These are phyloP conservation scores for Trochalopteron elliotii DNA, from an alignment of 2,113 vertebrate genomes.

Conservation along the genomic window DNA sequence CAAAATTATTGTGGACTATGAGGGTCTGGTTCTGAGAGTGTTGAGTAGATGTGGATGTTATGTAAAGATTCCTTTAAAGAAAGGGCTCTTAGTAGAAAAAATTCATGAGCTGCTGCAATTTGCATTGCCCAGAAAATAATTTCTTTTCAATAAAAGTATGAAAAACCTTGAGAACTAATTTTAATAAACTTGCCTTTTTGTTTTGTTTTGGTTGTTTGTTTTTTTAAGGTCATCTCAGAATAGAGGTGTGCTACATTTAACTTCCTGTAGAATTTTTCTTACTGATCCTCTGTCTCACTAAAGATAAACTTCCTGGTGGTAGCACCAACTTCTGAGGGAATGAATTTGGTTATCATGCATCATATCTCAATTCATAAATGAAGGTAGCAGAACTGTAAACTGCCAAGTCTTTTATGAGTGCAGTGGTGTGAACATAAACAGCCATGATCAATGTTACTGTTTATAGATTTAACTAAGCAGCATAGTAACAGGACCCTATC, in stretches of 20 bases:
- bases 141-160: slow-evolving; percentile 12
- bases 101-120: not conserved
- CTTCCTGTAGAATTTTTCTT: not conserved
- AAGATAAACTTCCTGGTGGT: not conserved
- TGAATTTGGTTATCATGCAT: not conserved
- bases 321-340: not conserved
- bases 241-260: not conserved
- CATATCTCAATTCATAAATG: not conserved
- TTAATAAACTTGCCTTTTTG: not conserved
- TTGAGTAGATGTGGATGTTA: not conserved
- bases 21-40: not conserved
- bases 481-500: not conserved
- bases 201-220: no score
- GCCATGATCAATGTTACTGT: not conserved
- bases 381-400: not conserved
- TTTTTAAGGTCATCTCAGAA: not conserved
- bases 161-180: not conserved
- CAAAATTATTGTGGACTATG: not conserved
- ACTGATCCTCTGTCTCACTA: not conserved
- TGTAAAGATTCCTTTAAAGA: not conserved
- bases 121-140: not conserved
- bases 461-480: not conserved
- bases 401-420: not conserved
- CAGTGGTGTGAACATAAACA: not conserved
- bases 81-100: not conserved